Evolutionary conservation across 2,888 invertebrate species (phyloP).

Genomic region (Drosophila maculinotata): DNA sequence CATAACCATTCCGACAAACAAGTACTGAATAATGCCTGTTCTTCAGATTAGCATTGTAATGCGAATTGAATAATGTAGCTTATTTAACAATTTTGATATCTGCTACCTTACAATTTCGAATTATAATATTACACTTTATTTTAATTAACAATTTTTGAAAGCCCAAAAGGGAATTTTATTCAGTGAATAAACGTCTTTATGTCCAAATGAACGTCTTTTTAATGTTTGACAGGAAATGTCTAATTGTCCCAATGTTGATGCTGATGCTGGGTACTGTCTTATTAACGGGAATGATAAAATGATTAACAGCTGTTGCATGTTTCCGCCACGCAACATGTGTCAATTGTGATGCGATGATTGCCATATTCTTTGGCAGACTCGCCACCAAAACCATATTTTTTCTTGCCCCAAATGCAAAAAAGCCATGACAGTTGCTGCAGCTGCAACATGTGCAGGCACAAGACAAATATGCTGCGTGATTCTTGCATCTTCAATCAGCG

Average conservation of each 20-base stretch:
- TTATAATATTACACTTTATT: not conserved
- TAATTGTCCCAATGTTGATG: too few species aligned
- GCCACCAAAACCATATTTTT: not conserved
- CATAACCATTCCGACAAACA: too few species aligned
- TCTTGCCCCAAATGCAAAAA: not conserved
- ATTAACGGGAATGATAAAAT: conserved; percentile 19
- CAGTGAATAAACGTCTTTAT: not conserved
- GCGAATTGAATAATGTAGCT: too few species aligned
- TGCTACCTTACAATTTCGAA: too few species aligned
- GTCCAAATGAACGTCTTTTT: too few species aligned
- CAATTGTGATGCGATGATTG: conserved; percentile 36
- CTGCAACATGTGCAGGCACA: too few species aligned
- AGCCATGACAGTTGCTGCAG: too few species aligned
- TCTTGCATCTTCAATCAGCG: too few species aligned
- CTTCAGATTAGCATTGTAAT: too few species aligned
- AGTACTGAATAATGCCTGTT: too few species aligned
- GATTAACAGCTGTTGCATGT: conserved; percentile 19
- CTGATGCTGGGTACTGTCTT: not conserved
- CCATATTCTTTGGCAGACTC: conserved; percentile 35
- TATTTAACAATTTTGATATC: too few species aligned
- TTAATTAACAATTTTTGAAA: not conserved
- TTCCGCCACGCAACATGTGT: conserved; percentile 28
- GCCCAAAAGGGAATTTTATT: not conserved
- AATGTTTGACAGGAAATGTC: not conserved
- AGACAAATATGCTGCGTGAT: too few species aligned